A percentile compares a stretch with the other conserved stretches of the same genome.
Conservation (phyloP, 2,113 vertebrate genomes). For the Pterocles orientalis region DNA sequence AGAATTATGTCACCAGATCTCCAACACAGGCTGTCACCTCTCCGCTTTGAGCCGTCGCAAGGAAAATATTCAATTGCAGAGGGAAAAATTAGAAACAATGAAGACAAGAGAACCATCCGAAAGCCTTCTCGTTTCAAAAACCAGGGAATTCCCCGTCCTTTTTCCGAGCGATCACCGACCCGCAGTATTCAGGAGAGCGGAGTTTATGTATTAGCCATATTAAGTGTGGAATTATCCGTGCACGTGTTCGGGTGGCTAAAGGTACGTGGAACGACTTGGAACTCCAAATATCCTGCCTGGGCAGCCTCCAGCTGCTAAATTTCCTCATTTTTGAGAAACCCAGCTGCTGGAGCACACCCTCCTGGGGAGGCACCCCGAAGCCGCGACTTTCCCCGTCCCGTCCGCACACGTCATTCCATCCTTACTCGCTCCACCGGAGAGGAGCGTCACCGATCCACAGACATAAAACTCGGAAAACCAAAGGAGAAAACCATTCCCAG, state of each 20-base stretch:
- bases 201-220: background rate
- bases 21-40: background rate
- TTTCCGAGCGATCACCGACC: fast-evolving
- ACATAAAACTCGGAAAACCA: background rate
- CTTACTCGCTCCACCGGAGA: background rate
- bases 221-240: background rate
- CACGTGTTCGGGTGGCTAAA: background rate
- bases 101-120: background rate
- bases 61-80: background rate
- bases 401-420: fast-evolving
- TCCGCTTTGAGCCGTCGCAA: background rate
- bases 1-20: background rate
- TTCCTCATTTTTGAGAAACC: background rate
- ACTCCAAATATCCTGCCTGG: background rate
- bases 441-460: background rate
- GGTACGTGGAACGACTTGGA: fast-evolving
- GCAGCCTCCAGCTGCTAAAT: background rate
- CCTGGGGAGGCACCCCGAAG: background rate
- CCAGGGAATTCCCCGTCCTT: background rate
- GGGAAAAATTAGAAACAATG: background rate
- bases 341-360: background rate
- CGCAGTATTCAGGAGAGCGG: fast-evolving
- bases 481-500: background rate
- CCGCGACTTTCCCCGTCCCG: fast-evolving
- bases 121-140: background rate